Percentiles rank a stretch among this genome's conserved stretches.
phyloP scores from a whole-genome alignment of 2,797 vertebrate genomes.

The Octomys mimax region DNA sequence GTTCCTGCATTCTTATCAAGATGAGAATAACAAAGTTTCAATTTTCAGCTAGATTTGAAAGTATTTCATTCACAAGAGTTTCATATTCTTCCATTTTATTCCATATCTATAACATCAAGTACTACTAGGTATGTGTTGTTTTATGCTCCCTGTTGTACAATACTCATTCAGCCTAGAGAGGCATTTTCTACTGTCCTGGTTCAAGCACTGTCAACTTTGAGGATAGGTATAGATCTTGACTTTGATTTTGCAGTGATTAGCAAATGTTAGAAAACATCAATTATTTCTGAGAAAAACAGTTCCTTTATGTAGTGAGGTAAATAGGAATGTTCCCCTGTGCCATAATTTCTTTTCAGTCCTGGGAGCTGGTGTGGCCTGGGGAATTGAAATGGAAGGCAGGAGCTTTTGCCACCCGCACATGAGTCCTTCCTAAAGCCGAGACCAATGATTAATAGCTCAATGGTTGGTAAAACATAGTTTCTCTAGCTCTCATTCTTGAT shows the following conservation, averaged over 20 bases:
- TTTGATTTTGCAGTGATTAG: conserved; percentile 62
- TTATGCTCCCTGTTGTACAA: not conserved
- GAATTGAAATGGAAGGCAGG: conserved; percentile 69
- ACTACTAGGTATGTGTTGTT: not conserved
- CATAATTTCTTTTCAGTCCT: conserved; percentile 67
- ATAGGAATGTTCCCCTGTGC: conserved; percentile 76
- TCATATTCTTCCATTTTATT: not conserved
- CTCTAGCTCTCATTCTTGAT: conserved; percentile 8
- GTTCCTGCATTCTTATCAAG: not conserved
- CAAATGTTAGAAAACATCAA: conserved; percentile 76
- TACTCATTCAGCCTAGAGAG: not conserved
- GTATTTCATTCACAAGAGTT: conserved; percentile 1
- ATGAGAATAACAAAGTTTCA: conserved; percentile 24
- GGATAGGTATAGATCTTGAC: conserved; percentile 45
- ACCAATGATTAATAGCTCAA: not conserved
- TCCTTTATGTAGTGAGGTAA: conserved; percentile 52
- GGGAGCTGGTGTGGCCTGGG: conserved; percentile 54
- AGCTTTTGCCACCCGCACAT: conserved; percentile 64
- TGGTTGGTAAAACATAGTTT: not conserved
- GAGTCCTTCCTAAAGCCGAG: conserved; percentile 50
- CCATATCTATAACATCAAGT: not conserved
- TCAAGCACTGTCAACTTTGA: not conserved
- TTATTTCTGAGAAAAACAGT: conserved; percentile 80
- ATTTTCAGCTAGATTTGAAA: not conserved
- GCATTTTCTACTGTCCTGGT: conserved; percentile 31